Percentiles rank a stretch among this genome's conserved stretches.
Evolutionary conservation across 2,888 invertebrate genomes (phyloP).

Genomic region (Micropterix aruncella): DNA sequence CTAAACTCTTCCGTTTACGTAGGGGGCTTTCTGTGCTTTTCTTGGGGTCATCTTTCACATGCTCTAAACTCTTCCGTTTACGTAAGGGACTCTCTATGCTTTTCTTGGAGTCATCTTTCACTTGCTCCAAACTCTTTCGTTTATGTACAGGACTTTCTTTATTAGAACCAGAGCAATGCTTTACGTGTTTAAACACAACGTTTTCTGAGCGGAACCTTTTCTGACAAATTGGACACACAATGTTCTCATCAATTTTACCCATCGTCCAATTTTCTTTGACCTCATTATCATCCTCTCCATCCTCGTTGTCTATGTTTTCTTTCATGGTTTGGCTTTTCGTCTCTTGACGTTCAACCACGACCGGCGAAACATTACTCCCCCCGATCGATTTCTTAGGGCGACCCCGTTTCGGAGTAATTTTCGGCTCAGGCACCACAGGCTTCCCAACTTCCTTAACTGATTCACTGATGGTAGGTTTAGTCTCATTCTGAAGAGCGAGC

Average conservation of each 20-base stretch:
- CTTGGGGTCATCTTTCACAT: no score
- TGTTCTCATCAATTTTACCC: constrained; percentile 39
- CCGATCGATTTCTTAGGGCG: constrained; percentile 25
- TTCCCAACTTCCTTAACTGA: not conserved
- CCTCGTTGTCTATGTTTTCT: constrained; percentile 21
- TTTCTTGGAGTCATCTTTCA: constrained; percentile 33
- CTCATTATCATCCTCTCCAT: constrained; percentile 19
- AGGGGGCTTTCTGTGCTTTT: no score
- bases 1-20: no score
- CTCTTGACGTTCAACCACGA: constrained; percentile 11
- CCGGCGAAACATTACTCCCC: not conserved
- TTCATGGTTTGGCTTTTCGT: constrained; percentile 15
- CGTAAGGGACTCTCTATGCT: constrained; percentile 7
- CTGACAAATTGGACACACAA: constrained; percentile 34
- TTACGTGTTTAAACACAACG: constrained; percentile 37
- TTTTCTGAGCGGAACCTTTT: constrained; percentile 36
- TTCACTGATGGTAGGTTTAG: not conserved
- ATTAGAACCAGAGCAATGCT: constrained; percentile 30
- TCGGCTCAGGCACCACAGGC: not conserved
- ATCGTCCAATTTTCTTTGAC: constrained; percentile 33
- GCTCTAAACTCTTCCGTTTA: constrained; percentile 5
- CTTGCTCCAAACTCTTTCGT: constrained; percentile 3
- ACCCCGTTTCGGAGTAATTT: constrained; percentile 26
- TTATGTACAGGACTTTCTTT: constrained; percentile 8
- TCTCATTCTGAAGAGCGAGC: no score